Percentiles rank a stretch among this genome's conserved stretches.
These are phyloP conservation scores for Calephelis virginiensis DNA, from an alignment of 1,140 invertebrate genomes.

Conservation along the genomic window DNA sequence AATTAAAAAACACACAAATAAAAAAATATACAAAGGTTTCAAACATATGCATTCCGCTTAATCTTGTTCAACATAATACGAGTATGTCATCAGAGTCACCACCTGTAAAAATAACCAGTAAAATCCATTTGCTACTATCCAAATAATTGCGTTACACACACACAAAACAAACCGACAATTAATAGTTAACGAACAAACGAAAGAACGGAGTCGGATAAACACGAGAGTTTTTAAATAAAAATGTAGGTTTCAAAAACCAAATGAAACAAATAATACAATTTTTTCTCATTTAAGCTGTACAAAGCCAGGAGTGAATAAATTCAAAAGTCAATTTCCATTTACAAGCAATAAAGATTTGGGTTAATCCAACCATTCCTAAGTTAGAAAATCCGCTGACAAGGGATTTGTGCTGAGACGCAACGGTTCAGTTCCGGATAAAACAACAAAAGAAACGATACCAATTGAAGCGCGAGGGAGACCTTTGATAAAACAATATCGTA, in stretches of 20 bases:
- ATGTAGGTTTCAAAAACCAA: not conserved
- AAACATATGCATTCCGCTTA: no score
- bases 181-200: no score
- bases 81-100: no score
- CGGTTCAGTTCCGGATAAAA: conserved; percentile 1
- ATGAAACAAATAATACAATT: not conserved
- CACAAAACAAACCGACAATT: no score
- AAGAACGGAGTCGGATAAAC: no score
- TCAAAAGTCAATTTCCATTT: conserved; percentile 8
- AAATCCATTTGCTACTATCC: no score
- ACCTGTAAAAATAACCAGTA: no score
- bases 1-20: no score
- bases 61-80: no score
- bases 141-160: no score
- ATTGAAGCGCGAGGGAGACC: not conserved
- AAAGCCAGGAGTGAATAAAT: conserved; percentile 5
- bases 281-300: not conserved
- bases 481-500: not conserved
- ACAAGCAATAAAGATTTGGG: conserved; percentile 13
- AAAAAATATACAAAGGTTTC: no score
- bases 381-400: conserved; percentile 9
- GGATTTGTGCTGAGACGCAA: conserved; percentile 7
- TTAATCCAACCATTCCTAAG: conserved; percentile 1
- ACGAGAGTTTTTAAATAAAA: no score
- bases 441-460: not conserved